Base-by-base conservation (phyloP, 2,113 vertebrate genomes). In the Saimiri boliviensis region DNA sequence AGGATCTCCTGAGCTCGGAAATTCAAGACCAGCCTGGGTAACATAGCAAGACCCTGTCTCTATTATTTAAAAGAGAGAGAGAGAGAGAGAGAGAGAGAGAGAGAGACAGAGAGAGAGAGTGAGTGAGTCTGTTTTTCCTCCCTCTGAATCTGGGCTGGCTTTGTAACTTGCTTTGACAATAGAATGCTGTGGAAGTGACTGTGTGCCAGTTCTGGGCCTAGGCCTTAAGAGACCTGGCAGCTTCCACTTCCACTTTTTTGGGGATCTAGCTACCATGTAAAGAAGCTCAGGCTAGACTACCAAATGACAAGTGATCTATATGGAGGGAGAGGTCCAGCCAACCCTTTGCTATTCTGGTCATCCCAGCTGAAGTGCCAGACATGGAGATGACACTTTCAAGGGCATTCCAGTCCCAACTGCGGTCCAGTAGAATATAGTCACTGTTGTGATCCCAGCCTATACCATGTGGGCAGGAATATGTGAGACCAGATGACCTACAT, bases 121-220 rank as follows among this genome's bases (percentile, higher is more conserved):
- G 3, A n/a, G n/a, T n/a, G 71, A 80, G 71, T 86, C 54, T 92
- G 8, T 40, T 92, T 84, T 73, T 74, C 37, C 81, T 95, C 66
- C 88, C 27, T 25, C 17, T 47, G 47, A 89, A 87, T 86, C 40
- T 56, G 80, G 56, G 5, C 54, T 66, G 74, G 49, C 42, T 95
- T 82, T 95, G 49, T 56, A 49, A 92, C 82, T 63, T 82, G 42
- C 35, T 92, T 60, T 87, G 89, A 88, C 60, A 90, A 85, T 0
- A 93, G 27, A 85, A 93, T 42, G 54, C 56, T 66, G 23, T 63
- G 19, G 27, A 96, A 87, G 47, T 52, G 10, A 63, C 80, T 3
- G 6, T 2, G 16, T 63, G 27, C 49, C 35, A 81, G 23, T 47
- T 63, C 79, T 89, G 49, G 37, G 32, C 32, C 49, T 14, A 45